Conservation (phyloP, 2,113 vertebrate genomes). For the Oncorhynchus masou region DNA sequence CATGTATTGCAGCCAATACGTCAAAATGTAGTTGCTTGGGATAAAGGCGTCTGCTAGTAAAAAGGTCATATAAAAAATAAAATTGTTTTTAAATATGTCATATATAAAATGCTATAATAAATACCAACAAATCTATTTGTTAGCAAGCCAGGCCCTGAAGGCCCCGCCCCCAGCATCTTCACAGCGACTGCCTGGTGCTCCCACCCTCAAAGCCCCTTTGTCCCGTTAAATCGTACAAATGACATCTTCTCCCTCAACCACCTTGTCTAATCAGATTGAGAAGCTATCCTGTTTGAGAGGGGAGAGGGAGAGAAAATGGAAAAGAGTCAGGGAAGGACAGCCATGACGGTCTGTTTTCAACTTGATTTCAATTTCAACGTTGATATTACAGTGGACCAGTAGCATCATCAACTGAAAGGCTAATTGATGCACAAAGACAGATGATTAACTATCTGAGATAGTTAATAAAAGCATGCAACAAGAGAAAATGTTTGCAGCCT, state of each 20-base stretch:
- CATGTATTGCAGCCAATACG: too few relatives aligned
- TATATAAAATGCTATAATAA: background rate
- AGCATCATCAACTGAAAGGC: too few relatives aligned
- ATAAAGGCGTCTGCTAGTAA: too few relatives aligned
- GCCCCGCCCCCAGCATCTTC: background rate
- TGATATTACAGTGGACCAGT: too few relatives aligned
- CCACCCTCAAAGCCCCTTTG: background rate
- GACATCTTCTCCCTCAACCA: slow-evolving; percentile 56
- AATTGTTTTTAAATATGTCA: too few relatives aligned
- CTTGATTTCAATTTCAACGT: too few relatives aligned
- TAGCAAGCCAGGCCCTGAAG: background rate
- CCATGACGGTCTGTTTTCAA: too few relatives aligned
- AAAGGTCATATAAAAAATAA: too few relatives aligned
- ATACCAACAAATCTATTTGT: background rate
- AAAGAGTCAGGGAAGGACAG: background rate
- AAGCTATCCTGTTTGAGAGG: slow-evolving; percentile 21
- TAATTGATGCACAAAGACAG: background rate
- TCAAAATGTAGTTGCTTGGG: too few relatives aligned
- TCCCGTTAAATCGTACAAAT: background rate
- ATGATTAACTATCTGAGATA: too few relatives aligned
- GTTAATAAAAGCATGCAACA: too few relatives aligned
- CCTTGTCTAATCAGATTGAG: slow-evolving; percentile 66
- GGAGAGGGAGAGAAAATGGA: background rate
- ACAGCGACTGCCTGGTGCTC: background rate
- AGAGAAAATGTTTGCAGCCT: too few relatives aligned